A percentile compares a stretch with the other conserved stretches of the same genome.
phyloP scores from a whole-genome alignment of 92 coral and sea anemone species.

The Parazoanthus atlanticus region DNA sequence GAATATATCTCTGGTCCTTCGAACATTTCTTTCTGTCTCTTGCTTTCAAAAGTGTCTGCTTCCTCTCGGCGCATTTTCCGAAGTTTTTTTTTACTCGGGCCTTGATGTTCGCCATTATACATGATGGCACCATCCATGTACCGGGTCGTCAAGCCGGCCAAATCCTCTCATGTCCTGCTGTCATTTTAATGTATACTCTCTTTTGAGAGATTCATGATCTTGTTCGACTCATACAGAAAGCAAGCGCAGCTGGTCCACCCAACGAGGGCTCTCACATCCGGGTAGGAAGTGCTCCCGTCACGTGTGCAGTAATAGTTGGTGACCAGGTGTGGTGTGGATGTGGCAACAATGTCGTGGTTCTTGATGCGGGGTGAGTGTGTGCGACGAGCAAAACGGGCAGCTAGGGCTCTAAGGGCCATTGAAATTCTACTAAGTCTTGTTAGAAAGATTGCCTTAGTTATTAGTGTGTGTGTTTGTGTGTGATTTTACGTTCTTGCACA shows the following conservation, averaged over 20 bases:
- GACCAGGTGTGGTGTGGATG: slow-evolving; percentile 91
- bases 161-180: not conserved
- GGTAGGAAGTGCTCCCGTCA: slow-evolving; percentile 84
- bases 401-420: not conserved
- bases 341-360: slow-evolving; percentile 79
- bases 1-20: not conserved
- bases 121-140: not conserved
- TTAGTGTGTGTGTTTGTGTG: too few species aligned
- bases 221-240: slow-evolving; percentile 60
- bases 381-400: too few species aligned
- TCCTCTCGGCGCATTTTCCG: not conserved
- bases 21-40: too few species aligned
- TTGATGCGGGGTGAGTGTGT: slow-evolving; percentile 72
- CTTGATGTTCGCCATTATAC: not conserved
- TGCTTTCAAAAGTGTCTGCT: too few species aligned
- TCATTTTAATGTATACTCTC: not conserved
- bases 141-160: not conserved
- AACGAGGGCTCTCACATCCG: slow-evolving; percentile 84
- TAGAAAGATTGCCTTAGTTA: not conserved
- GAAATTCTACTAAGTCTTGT: not conserved
- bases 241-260: slow-evolving; percentile 68
- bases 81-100: not conserved
- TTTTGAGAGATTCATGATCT: not conserved
- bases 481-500: too few species aligned
- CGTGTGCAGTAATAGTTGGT: slow-evolving; percentile 77